Percentiles rank a stretch among this genome's conserved stretches.
Evolutionary conservation across 2,113 vertebrate genomes (phyloP).

Genomic region (Sinosuthora webbiana): DNA sequence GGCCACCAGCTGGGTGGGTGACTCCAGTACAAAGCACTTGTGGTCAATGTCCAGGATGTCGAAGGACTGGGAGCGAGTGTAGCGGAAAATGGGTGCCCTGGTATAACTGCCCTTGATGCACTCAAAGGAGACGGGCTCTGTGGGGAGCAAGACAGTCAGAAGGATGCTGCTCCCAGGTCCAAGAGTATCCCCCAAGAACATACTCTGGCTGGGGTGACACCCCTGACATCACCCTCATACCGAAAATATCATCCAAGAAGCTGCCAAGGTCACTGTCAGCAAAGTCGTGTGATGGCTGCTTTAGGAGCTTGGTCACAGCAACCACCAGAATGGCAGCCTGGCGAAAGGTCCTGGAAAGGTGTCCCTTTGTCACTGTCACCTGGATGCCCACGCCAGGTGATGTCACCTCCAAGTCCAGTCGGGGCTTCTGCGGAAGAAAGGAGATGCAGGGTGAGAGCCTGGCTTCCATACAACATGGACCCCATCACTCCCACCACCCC

Average conservation of each 20-base stretch:
- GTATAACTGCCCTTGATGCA: neutral
- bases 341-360: neutral
- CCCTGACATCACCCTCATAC: neutral
- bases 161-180: neutral
- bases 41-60: slow-evolving; percentile 47
- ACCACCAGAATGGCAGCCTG: neutral
- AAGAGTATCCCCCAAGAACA: neutral
- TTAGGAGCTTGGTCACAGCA: slow-evolving; percentile 4
- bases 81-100: neutral
- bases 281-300: neutral
- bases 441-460: neutral
- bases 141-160: neutral
- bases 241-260: slow-evolving; percentile 19
- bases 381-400: neutral
- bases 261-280: slow-evolving; percentile 7
- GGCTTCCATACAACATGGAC: neutral
- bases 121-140: slow-evolving; percentile 35
- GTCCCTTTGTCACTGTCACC: neutral
- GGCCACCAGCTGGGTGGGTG: slow-evolving; percentile 51
- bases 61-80: slow-evolving; percentile 46
- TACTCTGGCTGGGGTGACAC: neutral
- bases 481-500: neutral
- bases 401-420: neutral
- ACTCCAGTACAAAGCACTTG: slow-evolving; percentile 41
- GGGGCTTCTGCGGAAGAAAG: neutral